Percentiles rank a stretch among this genome's conserved stretches.
Conservation (phyloP, 2,113 vertebrate genomes). For the Talpa occidentalis region DNA sequence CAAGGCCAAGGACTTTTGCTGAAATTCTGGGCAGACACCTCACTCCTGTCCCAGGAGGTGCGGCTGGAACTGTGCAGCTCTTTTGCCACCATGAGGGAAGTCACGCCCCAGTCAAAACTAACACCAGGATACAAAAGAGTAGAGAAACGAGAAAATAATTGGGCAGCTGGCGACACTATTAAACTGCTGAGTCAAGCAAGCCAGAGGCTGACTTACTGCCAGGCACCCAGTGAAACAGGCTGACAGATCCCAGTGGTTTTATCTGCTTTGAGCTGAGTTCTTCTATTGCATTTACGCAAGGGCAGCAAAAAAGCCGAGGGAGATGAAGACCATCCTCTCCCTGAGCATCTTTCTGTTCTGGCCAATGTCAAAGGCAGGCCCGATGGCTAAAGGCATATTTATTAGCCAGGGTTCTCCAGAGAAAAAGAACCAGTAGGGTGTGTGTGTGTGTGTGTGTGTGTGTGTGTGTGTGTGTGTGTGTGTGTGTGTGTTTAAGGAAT, state of each 20-base stretch:
- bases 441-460: accelerated
- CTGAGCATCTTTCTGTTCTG: not conserved
- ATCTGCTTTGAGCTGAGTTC: not conserved
- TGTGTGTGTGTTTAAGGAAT: not conserved
- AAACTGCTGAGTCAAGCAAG: not conserved
- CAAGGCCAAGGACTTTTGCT: not conserved
- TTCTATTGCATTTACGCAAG: not conserved
- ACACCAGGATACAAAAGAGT: not conserved
- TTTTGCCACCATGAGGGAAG: not conserved
- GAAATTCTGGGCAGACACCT: not conserved
- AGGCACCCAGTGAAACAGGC: accelerated
- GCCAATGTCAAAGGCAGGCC: not conserved
- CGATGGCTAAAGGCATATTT: not conserved
- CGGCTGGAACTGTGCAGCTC: not conserved
- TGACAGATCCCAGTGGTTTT: not conserved
- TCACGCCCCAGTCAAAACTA: not conserved
- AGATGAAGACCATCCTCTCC: not conserved
- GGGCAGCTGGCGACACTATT: not conserved
- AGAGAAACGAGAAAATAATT: not conserved
- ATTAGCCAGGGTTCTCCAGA: not conserved
- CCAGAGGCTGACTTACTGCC: not conserved
- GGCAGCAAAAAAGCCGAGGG: not conserved
- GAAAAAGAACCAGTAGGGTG: accelerated
- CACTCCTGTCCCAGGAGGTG: not conserved
- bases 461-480: accelerated